Conservation (phyloP, 2,113 vertebrate genomes). For the Saguinus imperator region DNA sequence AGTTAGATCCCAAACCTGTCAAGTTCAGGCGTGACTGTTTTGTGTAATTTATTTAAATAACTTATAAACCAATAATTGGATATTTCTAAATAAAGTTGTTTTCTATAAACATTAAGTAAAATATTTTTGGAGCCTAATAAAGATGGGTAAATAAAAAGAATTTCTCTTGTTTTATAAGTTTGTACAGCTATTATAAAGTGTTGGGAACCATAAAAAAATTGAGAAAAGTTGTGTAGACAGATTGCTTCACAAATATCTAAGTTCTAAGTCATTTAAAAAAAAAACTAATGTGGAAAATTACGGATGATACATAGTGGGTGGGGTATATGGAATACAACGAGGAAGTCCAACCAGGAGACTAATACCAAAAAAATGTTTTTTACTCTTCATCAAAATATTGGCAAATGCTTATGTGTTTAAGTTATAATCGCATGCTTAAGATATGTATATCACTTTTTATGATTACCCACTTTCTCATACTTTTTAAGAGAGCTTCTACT, state of each 20-base stretch:
- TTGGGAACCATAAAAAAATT: background rate
- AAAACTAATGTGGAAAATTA: background rate
- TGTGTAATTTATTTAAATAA: background rate
- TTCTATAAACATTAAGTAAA: conserved; percentile 1
- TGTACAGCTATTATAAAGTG: background rate
- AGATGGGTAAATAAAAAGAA: conserved; percentile 1
- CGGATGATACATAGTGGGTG: background rate
- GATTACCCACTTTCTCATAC: background rate
- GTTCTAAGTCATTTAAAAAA: background rate
- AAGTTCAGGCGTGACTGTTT: background rate
- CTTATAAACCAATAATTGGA: background rate
- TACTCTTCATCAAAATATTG: background rate
- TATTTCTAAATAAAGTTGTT: background rate
- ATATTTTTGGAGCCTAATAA: background rate
- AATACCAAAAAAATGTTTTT: background rate
- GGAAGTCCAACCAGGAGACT: background rate
- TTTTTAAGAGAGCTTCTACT: background rate
- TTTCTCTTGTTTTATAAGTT: background rate
- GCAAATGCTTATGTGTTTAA: background rate
- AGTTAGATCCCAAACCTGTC: background rate
- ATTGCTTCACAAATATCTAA: background rate
- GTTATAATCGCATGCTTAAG: background rate
- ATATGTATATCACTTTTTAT: background rate
- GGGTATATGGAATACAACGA: background rate
- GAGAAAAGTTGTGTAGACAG: background rate